A percentile compares a stretch with the other conserved stretches of the same genome.
phyloP scores from a whole-genome alignment of 2,888 invertebrate genomes.

The Sisyra nigra region DNA sequence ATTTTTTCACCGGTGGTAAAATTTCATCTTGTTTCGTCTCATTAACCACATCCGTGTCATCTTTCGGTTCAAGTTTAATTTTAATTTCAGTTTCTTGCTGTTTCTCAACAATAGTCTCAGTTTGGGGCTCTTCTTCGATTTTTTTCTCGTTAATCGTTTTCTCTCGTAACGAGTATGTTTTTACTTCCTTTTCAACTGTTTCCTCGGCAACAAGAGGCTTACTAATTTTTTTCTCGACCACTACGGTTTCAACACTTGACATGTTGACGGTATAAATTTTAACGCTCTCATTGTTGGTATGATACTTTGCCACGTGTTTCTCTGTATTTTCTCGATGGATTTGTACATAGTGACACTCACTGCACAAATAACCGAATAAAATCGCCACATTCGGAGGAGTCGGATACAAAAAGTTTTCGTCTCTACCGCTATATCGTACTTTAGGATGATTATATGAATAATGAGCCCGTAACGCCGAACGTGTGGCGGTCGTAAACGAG shows the following conservation, averaged over 20 bases:
- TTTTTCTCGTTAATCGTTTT: too few species aligned
- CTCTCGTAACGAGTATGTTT: conserved; percentile 9
- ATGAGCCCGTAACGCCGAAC: conserved; percentile 19
- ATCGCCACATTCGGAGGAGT: conserved; percentile 13
- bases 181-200: conserved; percentile 18
- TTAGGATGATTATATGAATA: conserved; percentile 9
- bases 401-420: background rate
- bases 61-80: too few species aligned
- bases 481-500: conserved; percentile 17
- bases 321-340: conserved; percentile 40
- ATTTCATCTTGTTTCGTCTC: too few species aligned
- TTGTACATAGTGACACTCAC: conserved; percentile 58
- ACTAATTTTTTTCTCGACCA: conserved; percentile 8
- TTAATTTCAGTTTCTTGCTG: conserved; percentile 5
- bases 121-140: conserved; percentile 7
- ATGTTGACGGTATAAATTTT: conserved; percentile 23
- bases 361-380: conserved; percentile 45
- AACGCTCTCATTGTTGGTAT: conserved; percentile 30
- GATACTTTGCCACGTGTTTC: conserved; percentile 41
- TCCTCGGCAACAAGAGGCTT: conserved; percentile 17
- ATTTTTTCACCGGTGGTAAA: too few species aligned
- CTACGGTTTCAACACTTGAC: conserved; percentile 13
- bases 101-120: conserved; percentile 12
- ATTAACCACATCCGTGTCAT: too few species aligned
- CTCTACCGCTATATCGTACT: too few species aligned